Evolutionary conservation across 2,113 vertebrate genomes (phyloP).

Genomic region (Ovis aries): ARS-UI_Ramb_v3.0 NC_056058.1:104196001-104196500

Average conservation of each 20-base stretch:
- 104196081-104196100: background rate
- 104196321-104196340: constrained; percentile 29
- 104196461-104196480: background rate
- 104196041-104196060: background rate
- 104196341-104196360: background rate
- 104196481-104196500: background rate
- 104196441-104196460: background rate
- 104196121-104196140: constrained; percentile 19
- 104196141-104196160: constrained; percentile 7
- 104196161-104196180: background rate
- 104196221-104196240: background rate
- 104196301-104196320: background rate
- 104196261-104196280: background rate
- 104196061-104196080: background rate
- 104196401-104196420: background rate
- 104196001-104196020: background rate
- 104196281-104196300: constrained; percentile 6
- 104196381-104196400: background rate
- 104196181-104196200: background rate
- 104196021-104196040: background rate
- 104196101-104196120: background rate
- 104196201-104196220: background rate
- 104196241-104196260: background rate
- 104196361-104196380: background rate
- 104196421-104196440: background rate